A percentile compares a stretch with the other conserved stretches of the same genome.
Conservation (phyloP, 37 sponge, comb jelly and placozoan species). For the Axinella damicornis region DNA sequence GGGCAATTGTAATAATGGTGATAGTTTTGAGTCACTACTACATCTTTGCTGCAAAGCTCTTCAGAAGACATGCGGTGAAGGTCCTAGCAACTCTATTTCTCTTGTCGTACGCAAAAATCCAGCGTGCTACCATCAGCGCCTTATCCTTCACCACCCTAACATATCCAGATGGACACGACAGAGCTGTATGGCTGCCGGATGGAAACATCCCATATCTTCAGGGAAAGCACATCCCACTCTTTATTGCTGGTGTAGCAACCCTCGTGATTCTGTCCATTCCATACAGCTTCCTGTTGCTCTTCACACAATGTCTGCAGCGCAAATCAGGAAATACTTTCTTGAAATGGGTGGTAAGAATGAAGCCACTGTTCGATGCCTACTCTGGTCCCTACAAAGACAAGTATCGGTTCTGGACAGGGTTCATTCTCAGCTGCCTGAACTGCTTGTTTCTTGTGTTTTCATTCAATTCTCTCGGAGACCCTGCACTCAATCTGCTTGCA, state of each 20-base stretch:
- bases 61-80: neutral
- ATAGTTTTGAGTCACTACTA: neutral
- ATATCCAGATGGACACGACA: neutral
- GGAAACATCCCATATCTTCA: neutral
- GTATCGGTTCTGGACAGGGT: slow-evolving; percentile 23
- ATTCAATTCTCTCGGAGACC: neutral
- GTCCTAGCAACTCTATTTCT: neutral
- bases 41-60: neutral
- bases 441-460: no score
- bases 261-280: neutral
- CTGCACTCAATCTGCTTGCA: neutral
- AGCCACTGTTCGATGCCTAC: slow-evolving; percentile 21
- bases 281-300: neutral
- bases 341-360: neutral
- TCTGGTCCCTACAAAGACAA: slow-evolving; percentile 6
- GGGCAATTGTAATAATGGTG: neutral
- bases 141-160: neutral
- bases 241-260: neutral
- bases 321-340: neutral
- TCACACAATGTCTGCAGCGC: neutral
- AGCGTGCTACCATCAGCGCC: neutral
- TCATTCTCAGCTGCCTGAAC: neutral
- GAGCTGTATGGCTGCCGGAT: neutral
- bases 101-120: neutral
- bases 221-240: slow-evolving; percentile 4